Base-by-base conservation (phyloP, 2,888 invertebrate genomes). In the Imbricaverruca yamaguchii region DNA sequence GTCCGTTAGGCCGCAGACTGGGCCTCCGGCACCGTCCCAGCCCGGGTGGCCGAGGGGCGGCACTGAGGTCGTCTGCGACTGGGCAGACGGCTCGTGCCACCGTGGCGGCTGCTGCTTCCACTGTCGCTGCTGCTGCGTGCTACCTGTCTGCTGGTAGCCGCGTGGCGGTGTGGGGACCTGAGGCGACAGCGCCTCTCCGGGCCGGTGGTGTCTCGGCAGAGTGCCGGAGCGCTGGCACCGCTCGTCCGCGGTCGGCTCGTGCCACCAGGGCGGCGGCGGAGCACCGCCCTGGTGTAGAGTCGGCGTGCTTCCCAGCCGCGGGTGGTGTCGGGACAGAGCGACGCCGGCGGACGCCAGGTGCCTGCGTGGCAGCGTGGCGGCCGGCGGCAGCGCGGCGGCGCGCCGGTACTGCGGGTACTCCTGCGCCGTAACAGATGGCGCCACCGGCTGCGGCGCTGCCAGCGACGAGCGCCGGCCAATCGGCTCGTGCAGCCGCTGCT, bases 41-140 rank as follows among this genome's bases (percentile, higher is more conserved):
- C 61, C 61, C 25, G 13, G 53, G 21, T 18, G 55, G 2, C 74
- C 74, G 21, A 10, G 21, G 21, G 74, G 21, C 55, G 55, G 18
- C 74, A 74, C 74, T 55, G 74, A 55, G 74, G 21, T 2, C 1
- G 21, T 74, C 74, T 74, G 74, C 74, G 13, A 15, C 15, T 4
- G 21, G 6, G 74, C 74, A 74, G 74, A 55, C 53, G 12, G 74
- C 74, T 74, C 74, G 74, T 74, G 55, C 74, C 74, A 18, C 18
- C 53, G 18, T 39, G 39, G 18, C 74, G 10, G 39, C 69, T 39
- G 69, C 39, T 69, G 69, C 69, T 12, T 12, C 39, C 10, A n/a
- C 69, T 69, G 69, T 9, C 8, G 65, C n/a, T n/a, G 65, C n/a
- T 15, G 59, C 59, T 59, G 59, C 59, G 3, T 39, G 39, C 39